Evolutionary conservation across 2,113 vertebrate genomes (phyloP).

Genomic region (Colossoma macropomum): DNA sequence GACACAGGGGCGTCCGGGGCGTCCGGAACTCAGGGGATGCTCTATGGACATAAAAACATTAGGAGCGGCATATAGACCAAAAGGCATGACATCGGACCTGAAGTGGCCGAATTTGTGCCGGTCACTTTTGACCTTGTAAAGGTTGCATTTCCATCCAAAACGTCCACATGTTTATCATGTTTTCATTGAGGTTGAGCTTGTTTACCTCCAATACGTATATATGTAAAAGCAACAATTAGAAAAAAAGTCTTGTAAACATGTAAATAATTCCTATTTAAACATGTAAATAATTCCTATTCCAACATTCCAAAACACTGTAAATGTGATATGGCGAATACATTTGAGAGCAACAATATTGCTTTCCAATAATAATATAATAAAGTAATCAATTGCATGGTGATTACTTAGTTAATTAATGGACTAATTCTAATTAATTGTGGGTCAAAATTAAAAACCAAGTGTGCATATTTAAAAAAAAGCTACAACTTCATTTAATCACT

Average conservation of each 20-base stretch:
- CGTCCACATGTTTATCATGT: not conserved
- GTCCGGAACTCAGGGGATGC: conserved; percentile 26
- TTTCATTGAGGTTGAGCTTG: not conserved
- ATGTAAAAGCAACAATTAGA: too few species aligned
- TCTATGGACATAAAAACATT: not conserved
- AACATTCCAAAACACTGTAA: not conserved
- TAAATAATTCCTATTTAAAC: not conserved
- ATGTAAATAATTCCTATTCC: too few species aligned
- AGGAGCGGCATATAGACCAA: not conserved
- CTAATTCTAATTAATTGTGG: not conserved
- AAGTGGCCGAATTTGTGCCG: not conserved
- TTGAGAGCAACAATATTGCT: not conserved
- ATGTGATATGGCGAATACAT: not conserved
- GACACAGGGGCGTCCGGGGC: conserved; percentile 17
- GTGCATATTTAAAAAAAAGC: too few species aligned
- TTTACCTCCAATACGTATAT: too few species aligned
- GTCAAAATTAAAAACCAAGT: too few species aligned
- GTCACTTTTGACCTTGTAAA: not conserved
- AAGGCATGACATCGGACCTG: not conserved
- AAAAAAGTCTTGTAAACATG: not conserved
- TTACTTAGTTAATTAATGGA: not conserved
- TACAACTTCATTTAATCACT: too few species aligned
- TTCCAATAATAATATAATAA: not conserved
- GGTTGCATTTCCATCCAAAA: not conserved
- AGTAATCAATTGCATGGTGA: not conserved